A percentile compares a stretch with the other conserved stretches of the same genome.
phyloP scores from a whole-genome alignment of 2,888 invertebrate genomes.

The Thecocarcelia acutangulata region DNA sequence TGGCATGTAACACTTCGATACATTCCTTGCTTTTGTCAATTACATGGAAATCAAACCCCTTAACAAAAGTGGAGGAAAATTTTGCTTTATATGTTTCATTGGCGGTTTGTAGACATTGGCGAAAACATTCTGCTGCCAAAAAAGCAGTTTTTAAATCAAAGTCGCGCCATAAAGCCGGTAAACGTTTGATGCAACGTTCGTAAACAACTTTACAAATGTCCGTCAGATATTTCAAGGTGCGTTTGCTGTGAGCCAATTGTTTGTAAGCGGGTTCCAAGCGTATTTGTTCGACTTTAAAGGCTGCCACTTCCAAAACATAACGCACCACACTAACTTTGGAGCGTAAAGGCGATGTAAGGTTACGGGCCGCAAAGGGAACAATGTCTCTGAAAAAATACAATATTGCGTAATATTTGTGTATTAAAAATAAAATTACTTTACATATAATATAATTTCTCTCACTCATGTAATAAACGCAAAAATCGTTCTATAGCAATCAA shows the following conservation, averaged over 20 bases:
- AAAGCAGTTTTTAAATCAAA: slow-evolving; percentile 83
- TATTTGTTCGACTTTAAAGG: slow-evolving; percentile 74
- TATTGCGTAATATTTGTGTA: background rate
- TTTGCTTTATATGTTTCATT: slow-evolving; percentile 76
- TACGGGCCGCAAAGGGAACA: slow-evolving; percentile 82
- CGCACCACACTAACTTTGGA: slow-evolving; percentile 83
- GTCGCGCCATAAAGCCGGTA: slow-evolving; percentile 81
- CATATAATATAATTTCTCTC: slow-evolving; percentile 42
- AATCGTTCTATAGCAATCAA: slow-evolving; percentile 76
- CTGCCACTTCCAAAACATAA: slow-evolving; percentile 82
- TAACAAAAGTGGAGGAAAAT: slow-evolving; percentile 76
- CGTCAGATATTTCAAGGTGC: slow-evolving; percentile 76
- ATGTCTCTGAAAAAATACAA: slow-evolving; percentile 78
- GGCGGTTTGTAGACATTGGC: slow-evolving; percentile 78
- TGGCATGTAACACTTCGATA: slow-evolving; percentile 75
- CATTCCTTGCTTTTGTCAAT: slow-evolving; percentile 73
- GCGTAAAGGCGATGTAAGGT: slow-evolving; percentile 82
- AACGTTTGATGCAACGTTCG: slow-evolving; percentile 81
- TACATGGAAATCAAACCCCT: slow-evolving; percentile 73
- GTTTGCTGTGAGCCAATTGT: slow-evolving; percentile 77
- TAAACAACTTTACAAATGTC: slow-evolving; percentile 78
- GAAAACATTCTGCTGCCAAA: slow-evolving; percentile 83
- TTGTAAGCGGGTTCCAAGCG: slow-evolving; percentile 78
- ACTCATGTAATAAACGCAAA: slow-evolving; percentile 78
- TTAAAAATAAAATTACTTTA: background rate